Conservation (phyloP, 1,140 invertebrate species). For the Diprion similis region DNA sequence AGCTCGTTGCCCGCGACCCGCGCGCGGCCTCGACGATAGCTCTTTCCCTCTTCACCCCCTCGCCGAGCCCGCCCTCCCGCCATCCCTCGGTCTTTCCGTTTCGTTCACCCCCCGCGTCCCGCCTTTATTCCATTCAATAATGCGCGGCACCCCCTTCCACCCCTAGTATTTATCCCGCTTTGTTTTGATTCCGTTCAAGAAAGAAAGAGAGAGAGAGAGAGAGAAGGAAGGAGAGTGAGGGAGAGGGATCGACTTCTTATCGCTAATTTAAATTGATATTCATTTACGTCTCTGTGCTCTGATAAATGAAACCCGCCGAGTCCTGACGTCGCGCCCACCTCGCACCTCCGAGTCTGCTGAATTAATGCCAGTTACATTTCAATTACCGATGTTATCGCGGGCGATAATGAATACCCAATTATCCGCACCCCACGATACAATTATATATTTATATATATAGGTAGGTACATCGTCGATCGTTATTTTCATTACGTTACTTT, state of each 20-base stretch:
- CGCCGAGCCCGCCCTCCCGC: neutral
- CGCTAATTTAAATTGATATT: slow-evolving; percentile 4
- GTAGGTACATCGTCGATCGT: neutral
- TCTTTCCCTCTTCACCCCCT: slow-evolving; percentile 20
- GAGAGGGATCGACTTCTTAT: neutral
- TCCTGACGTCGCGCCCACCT: too few species aligned
- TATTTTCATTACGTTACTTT: neutral
- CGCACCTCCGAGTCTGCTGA: neutral
- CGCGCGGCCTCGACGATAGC: neutral
- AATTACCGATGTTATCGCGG: too few species aligned
- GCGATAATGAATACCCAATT: neutral
- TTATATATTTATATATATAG: neutral
- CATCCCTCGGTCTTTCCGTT: neutral
- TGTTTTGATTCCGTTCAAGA: slow-evolving; percentile 44
- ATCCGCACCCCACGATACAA: neutral
- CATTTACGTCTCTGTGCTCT: neutral
- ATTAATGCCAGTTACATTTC: too few species aligned
- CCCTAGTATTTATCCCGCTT: slow-evolving; percentile 45
- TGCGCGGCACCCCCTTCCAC: slow-evolving; percentile 26
- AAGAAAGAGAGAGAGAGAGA: too few species aligned
- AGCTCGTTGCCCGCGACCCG: slow-evolving; percentile 44
- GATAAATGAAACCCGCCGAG: neutral
- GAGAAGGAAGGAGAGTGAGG: too few species aligned
- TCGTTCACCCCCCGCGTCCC: slow-evolving; percentile 14
- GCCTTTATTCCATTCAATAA: slow-evolving; percentile 57